These are phyloP conservation scores for Passer montanus DNA, from an alignment of 2,113 vertebrate species.

Conservation along the genomic window DNA sequence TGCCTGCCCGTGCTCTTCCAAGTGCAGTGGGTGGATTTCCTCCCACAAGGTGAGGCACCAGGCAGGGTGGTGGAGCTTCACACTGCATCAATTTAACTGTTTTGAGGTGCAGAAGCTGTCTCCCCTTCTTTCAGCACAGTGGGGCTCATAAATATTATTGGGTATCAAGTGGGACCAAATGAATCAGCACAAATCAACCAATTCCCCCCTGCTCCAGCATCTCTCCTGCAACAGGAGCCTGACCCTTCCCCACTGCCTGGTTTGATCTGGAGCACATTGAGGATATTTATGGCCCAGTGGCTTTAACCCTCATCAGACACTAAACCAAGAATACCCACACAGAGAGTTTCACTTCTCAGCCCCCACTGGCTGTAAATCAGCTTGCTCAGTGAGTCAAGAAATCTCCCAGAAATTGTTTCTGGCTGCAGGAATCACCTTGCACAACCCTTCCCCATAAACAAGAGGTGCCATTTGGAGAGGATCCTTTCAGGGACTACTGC, in stretches of 20 bases:
- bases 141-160: background rate
- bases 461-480: background rate
- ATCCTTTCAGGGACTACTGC: background rate
- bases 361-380: background rate
- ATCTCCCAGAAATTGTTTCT: background rate
- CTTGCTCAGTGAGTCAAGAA: background rate
- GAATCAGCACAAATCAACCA: background rate
- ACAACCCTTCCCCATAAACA: background rate
- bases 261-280: background rate
- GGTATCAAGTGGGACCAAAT: background rate
- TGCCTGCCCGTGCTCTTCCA: fast-evolving
- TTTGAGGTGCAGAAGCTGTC: background rate
- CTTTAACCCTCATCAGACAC: constrained; percentile 6
- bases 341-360: background rate
- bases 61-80: background rate
- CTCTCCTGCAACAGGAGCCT: background rate
- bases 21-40: fast-evolving
- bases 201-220: background rate
- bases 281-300: constrained; percentile 11
- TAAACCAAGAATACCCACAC: background rate
- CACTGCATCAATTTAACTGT: background rate
- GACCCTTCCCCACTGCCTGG: background rate
- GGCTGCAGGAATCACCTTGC: background rate
- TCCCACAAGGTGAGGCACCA: background rate
- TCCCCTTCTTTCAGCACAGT: background rate